Conservation (phyloP, 2,888 invertebrate genomes). For the Sinodicranocentrus sp. region DNA sequence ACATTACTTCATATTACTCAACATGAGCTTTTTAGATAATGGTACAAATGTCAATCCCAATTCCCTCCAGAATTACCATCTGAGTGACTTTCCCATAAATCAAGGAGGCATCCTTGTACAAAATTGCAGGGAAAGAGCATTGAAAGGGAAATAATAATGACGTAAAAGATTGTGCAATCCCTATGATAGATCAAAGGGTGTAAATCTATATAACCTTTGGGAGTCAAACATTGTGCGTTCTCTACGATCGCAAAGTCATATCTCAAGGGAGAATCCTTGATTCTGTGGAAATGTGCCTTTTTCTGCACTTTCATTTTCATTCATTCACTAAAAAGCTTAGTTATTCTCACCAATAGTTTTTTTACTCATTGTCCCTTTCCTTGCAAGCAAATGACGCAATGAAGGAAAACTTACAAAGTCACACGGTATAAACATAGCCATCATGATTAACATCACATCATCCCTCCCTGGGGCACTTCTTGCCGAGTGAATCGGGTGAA, state of each 20-base stretch:
- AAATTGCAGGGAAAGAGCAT: neutral
- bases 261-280: conserved; percentile 53
- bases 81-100: conserved; percentile 56
- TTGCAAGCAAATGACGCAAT: neutral
- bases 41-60: neutral
- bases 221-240: conserved; percentile 64
- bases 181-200: conserved; percentile 61
- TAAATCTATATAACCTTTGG: conserved; percentile 68
- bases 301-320: conserved; percentile 72
- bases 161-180: conserved; percentile 23
- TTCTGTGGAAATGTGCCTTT: conserved; percentile 73
- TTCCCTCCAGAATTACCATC: neutral
- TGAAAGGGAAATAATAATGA: conserved; percentile 11
- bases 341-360: neutral
- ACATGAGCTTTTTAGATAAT: neutral
- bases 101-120: conserved; percentile 57
- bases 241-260: conserved; percentile 28
- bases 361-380: too few species aligned
- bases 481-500: conserved; percentile 57
- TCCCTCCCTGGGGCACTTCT: conserved; percentile 47
- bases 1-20: neutral
- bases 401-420: neutral
- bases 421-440: conserved; percentile 30
- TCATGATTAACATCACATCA: conserved; percentile 66
- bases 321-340: conserved; percentile 49